phyloP scores from a whole-genome alignment of 2,113 vertebrate species.

The Clarias batrachus region DNA sequence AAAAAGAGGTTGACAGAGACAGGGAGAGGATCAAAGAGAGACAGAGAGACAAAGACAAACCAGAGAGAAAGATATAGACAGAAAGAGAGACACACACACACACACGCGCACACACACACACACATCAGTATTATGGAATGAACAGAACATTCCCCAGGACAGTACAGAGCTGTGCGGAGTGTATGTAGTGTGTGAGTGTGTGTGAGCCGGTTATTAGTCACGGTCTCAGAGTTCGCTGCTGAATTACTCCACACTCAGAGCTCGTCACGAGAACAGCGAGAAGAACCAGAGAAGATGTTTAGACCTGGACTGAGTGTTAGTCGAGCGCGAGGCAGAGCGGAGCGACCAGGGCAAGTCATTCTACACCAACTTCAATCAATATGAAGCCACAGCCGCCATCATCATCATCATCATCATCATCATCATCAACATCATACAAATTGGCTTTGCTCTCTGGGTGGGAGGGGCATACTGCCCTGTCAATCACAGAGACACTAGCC shows the following conservation, averaged over 20 bases:
- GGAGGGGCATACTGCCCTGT: not conserved
- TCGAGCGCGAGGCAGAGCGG: not conserved
- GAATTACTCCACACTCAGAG: not conserved
- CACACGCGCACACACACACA: constrained; percentile 2
- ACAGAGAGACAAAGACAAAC: not conserved
- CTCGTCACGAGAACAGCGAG: not conserved
- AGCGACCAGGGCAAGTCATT: not conserved
- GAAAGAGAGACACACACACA: not conserved
- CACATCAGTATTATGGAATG: not conserved
- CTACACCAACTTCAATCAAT: too few relatives aligned
- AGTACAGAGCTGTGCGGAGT: not conserved
- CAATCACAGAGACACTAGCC: not conserved
- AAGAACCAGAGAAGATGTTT: not conserved
- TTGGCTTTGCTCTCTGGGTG: not conserved
- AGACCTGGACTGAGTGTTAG: not conserved
- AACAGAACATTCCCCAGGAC: not conserved
- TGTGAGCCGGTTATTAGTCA: constrained; percentile 32
- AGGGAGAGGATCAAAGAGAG: not conserved
- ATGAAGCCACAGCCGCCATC: too few relatives aligned
- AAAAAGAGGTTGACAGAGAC: too few relatives aligned
- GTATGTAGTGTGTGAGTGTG: not conserved
- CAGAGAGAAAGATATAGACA: not conserved
- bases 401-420: too few relatives aligned
- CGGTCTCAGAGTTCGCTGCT: not conserved
- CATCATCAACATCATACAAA: not conserved